Conservation (phyloP, 1,140 invertebrate species). For the Neodiprion lecontei region DNA sequence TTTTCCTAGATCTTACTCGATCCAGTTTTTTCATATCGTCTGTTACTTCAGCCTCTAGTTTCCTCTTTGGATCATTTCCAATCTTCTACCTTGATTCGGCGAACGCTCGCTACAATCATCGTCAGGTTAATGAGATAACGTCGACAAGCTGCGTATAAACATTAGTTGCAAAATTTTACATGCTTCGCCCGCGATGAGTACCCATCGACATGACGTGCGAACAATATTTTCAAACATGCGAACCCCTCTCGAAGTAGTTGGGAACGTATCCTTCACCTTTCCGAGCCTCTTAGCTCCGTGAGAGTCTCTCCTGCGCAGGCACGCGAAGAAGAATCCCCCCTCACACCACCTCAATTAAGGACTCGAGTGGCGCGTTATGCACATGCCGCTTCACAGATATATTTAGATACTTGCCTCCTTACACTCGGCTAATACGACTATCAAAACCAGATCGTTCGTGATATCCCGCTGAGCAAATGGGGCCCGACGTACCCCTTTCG, state of each 20-base stretch:
- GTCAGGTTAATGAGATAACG: too few relatives aligned
- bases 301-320: neutral
- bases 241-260: neutral
- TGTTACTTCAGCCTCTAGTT: neutral
- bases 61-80: too few relatives aligned
- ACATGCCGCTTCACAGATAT: neutral
- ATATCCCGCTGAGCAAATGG: constrained; percentile 4
- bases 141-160: too few relatives aligned
- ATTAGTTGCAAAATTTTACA: too few relatives aligned
- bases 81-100: too few relatives aligned
- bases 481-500: neutral
- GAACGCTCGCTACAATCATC: too few relatives aligned
- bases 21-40: neutral
- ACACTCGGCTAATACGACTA: neutral
- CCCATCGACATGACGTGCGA: too few relatives aligned
- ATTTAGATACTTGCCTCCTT: constrained; percentile 4
- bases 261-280: neutral
- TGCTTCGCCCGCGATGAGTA: too few relatives aligned
- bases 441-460: neutral
- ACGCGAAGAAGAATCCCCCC: neutral
- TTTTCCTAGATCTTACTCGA: neutral
- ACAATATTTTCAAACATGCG: neutral
- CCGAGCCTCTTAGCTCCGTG: neutral
- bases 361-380: constrained; percentile 3
- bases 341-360: neutral